Base-by-base conservation (phyloP, 2,113 vertebrate genomes). In the Plecturocebus donacophilus region DNA sequence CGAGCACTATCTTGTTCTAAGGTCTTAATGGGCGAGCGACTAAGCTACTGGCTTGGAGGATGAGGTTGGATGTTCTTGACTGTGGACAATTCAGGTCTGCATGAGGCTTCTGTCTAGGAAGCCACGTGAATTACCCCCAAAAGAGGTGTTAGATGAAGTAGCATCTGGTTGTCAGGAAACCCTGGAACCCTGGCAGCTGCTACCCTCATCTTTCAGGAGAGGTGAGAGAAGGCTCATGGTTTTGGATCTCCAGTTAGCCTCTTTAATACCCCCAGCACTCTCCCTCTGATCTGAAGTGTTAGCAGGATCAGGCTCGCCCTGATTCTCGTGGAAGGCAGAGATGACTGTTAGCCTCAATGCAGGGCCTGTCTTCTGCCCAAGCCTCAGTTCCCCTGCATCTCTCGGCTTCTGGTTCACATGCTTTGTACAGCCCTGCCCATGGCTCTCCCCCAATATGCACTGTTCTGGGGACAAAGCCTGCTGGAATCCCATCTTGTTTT, bases 261-360 rank as follows among this genome's bases (percentile, higher is more conserved):
- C 35, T 27, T 17, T 23, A 49, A 6, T 3, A 23, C 3, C 17
- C 0, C 4, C 0, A 0, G 2, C 20, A 13, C 73, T 35, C 11
- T 81, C 45, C 45, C n/a, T 90, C 32, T 40, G 30, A 13, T 16
- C 1, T 40, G 52, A 66, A 0, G 8, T 54, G 2, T 12, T 49
- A 38, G 16, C 27, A 8, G 0, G 0, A 12, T 56, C 45, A 35
- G 7, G 40, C 73, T 52, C 12, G 66, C 17, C 21, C 68, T 4
- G 5, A n/a, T 20, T 83, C 56, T 58, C 42, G 13, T 2, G 66
- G 42, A 54, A 20, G 35, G 40, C 2, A 32, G 45, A 0, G 38
- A 0, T 0, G 3, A 9, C 27, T 14, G 2, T 16, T 38, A 61
- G 8, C 64, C 14, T 3, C 10, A 3, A 1, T 4, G 23, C 21